These are phyloP conservation scores for Phorcus lineatus DNA, from an alignment of 2,888 invertebrate genomes.

Conservation along the genomic window DNA sequence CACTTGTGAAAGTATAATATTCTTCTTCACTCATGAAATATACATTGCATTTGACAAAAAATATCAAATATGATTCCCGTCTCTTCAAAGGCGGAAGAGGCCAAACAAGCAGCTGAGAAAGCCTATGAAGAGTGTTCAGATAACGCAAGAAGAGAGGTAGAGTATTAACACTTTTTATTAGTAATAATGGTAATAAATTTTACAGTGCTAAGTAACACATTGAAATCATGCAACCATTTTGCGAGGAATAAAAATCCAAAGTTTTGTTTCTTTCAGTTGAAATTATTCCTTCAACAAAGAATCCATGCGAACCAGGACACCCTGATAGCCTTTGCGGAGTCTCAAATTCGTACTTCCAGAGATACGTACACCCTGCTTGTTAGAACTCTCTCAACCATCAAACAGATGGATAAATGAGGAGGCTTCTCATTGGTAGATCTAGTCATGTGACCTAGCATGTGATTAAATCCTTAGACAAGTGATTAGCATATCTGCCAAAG, in stretches of 20 bases:
- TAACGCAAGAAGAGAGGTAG: conserved; percentile 75
- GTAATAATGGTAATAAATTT: too few relatives aligned
- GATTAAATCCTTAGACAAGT: not conserved
- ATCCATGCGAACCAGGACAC: conserved; percentile 65
- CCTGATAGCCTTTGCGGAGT: conserved; percentile 69
- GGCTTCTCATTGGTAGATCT: not conserved
- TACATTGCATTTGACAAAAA: too few relatives aligned
- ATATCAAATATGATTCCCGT: too few relatives aligned
- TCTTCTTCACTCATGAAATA: too few relatives aligned
- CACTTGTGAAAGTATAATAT: too few relatives aligned
- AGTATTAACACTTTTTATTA: too few relatives aligned
- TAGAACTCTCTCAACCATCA: conserved; percentile 67
- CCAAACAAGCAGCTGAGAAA: conserved; percentile 73
- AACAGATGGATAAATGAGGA: conserved; percentile 45
- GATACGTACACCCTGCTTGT: conserved; percentile 70
- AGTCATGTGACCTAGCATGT: not conserved
- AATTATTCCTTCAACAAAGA: conserved; percentile 63
- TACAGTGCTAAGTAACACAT: too few relatives aligned
- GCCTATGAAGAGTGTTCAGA: conserved; percentile 76
- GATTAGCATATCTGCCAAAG: not conserved
- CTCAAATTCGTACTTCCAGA: conserved; percentile 71
- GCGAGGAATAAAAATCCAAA: too few relatives aligned
- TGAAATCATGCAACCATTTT: too few relatives aligned
- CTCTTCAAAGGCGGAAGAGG: conserved; percentile 73
- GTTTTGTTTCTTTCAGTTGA: conserved; percentile 49